These are phyloP conservation scores for Liolophura sinensis DNA, from an alignment of 1,140 invertebrate genomes.

Conservation along the genomic window DNA sequence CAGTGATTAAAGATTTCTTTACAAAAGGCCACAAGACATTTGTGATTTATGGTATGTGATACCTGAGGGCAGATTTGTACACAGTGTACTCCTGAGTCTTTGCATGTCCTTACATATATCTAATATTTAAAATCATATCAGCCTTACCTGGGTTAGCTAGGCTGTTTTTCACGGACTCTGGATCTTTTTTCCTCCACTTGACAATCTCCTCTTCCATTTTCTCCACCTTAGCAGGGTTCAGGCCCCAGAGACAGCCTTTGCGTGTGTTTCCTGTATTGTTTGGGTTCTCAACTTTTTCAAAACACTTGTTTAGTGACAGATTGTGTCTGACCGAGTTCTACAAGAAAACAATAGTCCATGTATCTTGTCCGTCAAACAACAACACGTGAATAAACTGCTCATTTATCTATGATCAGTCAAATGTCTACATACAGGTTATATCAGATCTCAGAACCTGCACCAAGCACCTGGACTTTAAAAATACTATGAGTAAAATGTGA, in stretches of 20 bases:
- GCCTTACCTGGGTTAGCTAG: constrained; percentile 83
- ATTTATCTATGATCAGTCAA: too few relatives aligned
- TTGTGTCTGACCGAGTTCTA: constrained; percentile 93
- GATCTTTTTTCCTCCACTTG: constrained; percentile 95
- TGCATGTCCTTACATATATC: too few relatives aligned
- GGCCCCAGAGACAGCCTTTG: constrained; percentile 89
- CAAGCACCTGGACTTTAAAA: too few relatives aligned
- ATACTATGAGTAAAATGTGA: too few relatives aligned
- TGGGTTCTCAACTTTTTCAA: constrained; percentile 87
- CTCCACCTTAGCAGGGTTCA: constrained; percentile 89
- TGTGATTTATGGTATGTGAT: too few relatives aligned
- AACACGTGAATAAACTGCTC: neutral
- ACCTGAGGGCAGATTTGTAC: too few relatives aligned
- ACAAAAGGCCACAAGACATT: too few relatives aligned
- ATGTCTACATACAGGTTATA: too few relatives aligned
- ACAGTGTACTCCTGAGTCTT: too few relatives aligned
- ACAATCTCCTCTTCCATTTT: constrained; percentile 98
- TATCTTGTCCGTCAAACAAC: neutral
- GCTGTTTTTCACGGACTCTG: constrained; percentile 72
- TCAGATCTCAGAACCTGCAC: too few relatives aligned
- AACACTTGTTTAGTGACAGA: constrained; percentile 94
- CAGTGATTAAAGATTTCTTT: too few relatives aligned
- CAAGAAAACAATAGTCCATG: constrained; percentile 14
- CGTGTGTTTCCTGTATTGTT: constrained; percentile 54
- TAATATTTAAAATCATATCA: too few relatives aligned